Evolutionary conservation across 2,888 invertebrate genomes (phyloP), one percentile per base, ranked within the genome.

Genomic region (Cabera pusaria): DNA sequence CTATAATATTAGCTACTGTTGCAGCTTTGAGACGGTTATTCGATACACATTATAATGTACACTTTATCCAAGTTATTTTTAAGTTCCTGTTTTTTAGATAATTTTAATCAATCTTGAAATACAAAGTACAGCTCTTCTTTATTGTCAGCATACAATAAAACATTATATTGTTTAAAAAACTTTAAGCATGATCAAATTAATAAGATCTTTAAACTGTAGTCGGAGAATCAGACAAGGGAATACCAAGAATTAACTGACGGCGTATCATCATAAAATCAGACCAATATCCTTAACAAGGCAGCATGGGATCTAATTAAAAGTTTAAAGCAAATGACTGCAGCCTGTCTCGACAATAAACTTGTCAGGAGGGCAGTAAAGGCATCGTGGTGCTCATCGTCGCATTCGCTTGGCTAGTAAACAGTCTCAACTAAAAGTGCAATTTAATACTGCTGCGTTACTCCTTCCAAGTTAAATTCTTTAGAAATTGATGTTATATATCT

Each of bases 221-320:
- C 22, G 16, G 14, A 35, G 21, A 35, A 62, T 59, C 55, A 58
- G 63, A 67, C 60, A 57, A 57, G 60, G 48, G 44, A 40, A 51
- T 60, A 60, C 59, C 44, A 50, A 58, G 64, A 60, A 61, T 51
- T 49, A 60, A 62, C 61, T 58, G 53, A 58, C 49, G 43, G 50
- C 58, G 55, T 54, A 55, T 59, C 56, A 64, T 64, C 68, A 69
- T 72, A 75, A 76, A 74, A 64, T 68, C 64, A 50, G 59, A 49
- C 65, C 72, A 64, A 72, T 73, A 70, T 69, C 70, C 69, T 72
- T 76, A 78, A 78, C 73, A 74, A 74, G 74, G 63, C 67, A 71
- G 65, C 66, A 64, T 64, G 72, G 68, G 67, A 65, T 59, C 77
- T 78, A 78, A 78, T 78, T 77, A 78, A 78, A 78, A 74, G 71